These are phyloP conservation scores for Semicossyphus pulcher DNA, from an alignment of 2,113 vertebrate species.

Conservation along the genomic window DNA sequence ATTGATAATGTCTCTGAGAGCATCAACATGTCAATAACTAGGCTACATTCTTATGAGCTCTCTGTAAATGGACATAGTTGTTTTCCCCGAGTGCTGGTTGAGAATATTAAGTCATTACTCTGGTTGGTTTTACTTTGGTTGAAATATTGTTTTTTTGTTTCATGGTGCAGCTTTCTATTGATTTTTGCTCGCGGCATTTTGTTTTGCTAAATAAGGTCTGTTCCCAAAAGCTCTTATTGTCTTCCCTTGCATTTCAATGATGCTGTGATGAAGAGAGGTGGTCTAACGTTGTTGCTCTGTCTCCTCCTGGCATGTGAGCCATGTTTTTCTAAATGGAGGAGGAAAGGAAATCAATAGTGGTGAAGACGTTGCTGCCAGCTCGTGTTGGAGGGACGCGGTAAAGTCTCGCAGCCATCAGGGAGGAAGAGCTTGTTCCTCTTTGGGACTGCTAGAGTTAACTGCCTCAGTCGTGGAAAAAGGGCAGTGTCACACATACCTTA, in stretches of 20 bases:
- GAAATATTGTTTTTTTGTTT: background rate
- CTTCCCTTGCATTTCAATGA: conserved; percentile 38
- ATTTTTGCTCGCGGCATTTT: conserved; percentile 27
- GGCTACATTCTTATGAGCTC: no score
- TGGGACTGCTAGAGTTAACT: conserved; percentile 29
- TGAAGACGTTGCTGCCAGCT: conserved; percentile 65
- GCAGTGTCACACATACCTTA: conserved; percentile 8
- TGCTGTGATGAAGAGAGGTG: conserved; percentile 38
- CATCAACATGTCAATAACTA: no score
- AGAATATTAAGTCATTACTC: background rate
- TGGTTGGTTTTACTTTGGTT: background rate
- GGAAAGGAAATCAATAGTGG: conserved; percentile 75
- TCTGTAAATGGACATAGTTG: background rate
- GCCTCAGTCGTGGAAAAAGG: conserved; percentile 31
- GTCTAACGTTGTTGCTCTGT: conserved; percentile 31
- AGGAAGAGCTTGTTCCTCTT: conserved; percentile 43
- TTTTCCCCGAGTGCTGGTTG: background rate
- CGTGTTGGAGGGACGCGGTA: conserved; percentile 36
- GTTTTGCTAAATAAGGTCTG: conserved; percentile 41
- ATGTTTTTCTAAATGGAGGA: conserved; percentile 58
- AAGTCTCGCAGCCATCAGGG: conserved; percentile 39
- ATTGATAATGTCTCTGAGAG: background rate
- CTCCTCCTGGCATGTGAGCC: conserved; percentile 53
- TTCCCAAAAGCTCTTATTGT: conserved; percentile 4
- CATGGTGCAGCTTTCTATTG: conserved; percentile 8